Conservation (phyloP, 2,113 vertebrate genomes). For the Tichodroma muraria region DNA sequence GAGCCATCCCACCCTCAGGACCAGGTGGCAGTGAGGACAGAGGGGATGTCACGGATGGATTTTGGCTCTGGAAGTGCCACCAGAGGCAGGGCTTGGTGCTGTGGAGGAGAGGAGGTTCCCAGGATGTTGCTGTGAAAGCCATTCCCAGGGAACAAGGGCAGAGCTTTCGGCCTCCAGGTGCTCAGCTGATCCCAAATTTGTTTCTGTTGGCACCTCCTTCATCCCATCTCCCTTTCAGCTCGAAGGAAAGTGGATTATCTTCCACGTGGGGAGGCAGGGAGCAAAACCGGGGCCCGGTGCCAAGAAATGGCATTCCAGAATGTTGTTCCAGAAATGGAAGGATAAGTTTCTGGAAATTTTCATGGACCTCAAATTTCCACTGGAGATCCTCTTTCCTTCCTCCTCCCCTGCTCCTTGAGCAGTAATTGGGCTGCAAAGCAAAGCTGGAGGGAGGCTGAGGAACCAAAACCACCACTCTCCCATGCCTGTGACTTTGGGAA, state of each 20-base stretch:
- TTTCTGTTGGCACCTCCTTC: not conserved
- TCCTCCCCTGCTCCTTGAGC: not conserved
- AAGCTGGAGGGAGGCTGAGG: not conserved
- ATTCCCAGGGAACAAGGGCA: not conserved
- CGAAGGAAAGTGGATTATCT: not conserved
- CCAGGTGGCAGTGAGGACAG: not conserved
- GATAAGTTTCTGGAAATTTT: not conserved
- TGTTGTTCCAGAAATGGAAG: not conserved
- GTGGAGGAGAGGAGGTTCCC: not conserved
- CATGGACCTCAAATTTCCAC: not conserved
- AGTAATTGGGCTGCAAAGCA: not conserved
- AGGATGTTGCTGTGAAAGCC: not conserved
- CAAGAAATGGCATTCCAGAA: not conserved
- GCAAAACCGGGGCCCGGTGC: not conserved
- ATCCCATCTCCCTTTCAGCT: not conserved
- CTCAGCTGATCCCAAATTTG: not conserved
- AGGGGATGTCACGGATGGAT: fast-evolving
- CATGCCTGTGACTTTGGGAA: not conserved
- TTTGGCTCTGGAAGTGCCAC: not conserved
- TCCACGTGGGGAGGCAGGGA: not conserved
- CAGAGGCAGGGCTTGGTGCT: not conserved
- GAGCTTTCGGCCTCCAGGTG: not conserved
- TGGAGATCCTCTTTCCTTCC: not conserved
- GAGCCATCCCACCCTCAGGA: not conserved
- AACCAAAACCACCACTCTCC: not conserved